Evolutionary conservation across 2,888 invertebrate species (phyloP), one percentile per base, ranked within the genome.

Genomic region (Metopia argyrocephala): DNA sequence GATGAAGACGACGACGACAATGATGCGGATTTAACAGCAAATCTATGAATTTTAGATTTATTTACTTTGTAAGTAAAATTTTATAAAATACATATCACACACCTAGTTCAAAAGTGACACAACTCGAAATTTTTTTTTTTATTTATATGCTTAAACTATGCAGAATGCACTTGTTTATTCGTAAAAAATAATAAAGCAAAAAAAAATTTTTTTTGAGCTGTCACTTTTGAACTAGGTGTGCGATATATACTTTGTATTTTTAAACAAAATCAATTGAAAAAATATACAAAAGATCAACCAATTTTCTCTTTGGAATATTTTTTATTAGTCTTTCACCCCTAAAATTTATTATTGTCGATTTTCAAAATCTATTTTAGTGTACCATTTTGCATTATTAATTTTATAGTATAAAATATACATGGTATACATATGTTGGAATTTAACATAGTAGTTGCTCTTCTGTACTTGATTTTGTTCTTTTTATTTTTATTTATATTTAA

Each of bases 31-130:
- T 78, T 73, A 66, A 85, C 75, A 66, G 59, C 75, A 78, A 84
- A 87, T 78, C 87, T 88, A 84, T 87, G 87, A 87, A 85, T 85
- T 83, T 83, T 87, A 86, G 87, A 88, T 85, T 86, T 88, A 88
- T 85, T 87, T 88, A 85, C 86, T 83, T 86, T 86, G 83, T 87
- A 88, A 86, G 86, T 85, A 84, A 68, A 69, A 74, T 82, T 82
- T 80, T 46, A 20, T 68, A 18, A 48, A 70, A 75, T 27, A 62
- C 7, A 70, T 25, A 59, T n/a, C n/a, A n/a, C n/a, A n/a, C n/a
- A n/a, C n/a, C n/a, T n/a, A n/a, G n/a, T n/a, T n/a, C n/a, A n/a
- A n/a, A n/a, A n/a, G n/a, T n/a, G n/a, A n/a, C n/a, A n/a, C n/a
- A n/a, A n/a, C n/a, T n/a, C n/a, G n/a, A n/a, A n/a, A n/a, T n/a